A percentile compares a stretch with the other conserved stretches of the same genome.
Conservation (phyloP, 1,140 invertebrate genomes). For the Rhagoletis zephyria region DNA sequence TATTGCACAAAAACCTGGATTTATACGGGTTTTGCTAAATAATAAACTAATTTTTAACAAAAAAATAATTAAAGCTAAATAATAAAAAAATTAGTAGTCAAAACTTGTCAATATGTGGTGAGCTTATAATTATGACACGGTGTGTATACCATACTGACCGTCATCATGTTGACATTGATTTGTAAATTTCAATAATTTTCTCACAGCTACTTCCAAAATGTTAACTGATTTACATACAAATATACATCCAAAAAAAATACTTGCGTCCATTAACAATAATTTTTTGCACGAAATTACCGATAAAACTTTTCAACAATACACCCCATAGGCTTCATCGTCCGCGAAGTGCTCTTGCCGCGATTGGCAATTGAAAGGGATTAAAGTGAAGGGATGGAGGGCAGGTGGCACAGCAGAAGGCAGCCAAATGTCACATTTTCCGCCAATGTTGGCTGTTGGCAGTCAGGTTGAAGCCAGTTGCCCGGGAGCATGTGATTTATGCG, state of each 20-base stretch:
- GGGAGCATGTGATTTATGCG: slow-evolving; percentile 18
- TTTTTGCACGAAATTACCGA: slow-evolving; percentile 16
- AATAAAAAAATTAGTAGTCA: too few relatives aligned
- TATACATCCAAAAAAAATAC: background rate
- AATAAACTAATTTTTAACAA: too few relatives aligned
- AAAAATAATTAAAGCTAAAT: too few relatives aligned
- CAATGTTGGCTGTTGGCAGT: slow-evolving; percentile 35
- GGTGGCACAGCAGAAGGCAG: slow-evolving; percentile 24
- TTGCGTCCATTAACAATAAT: background rate
- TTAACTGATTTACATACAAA: background rate
- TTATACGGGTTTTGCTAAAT: too few relatives aligned
- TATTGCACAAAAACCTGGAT: too few relatives aligned
- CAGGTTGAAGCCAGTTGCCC: background rate
- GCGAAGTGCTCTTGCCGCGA: background rate
- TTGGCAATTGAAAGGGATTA: background rate
- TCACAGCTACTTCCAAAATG: background rate
- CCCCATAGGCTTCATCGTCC: background rate
- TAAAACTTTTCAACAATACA: slow-evolving; percentile 16
- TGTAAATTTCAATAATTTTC: too few relatives aligned
- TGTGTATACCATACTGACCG: too few relatives aligned
- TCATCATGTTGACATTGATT: too few relatives aligned
- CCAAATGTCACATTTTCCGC: slow-evolving; percentile 34
- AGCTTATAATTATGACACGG: too few relatives aligned
- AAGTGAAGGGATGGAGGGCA: slow-evolving; percentile 29
- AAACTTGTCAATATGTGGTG: too few relatives aligned